Evolutionary conservation across 2,113 vertebrate genomes (phyloP).

Genomic region (Menura novaehollandiae): DNA sequence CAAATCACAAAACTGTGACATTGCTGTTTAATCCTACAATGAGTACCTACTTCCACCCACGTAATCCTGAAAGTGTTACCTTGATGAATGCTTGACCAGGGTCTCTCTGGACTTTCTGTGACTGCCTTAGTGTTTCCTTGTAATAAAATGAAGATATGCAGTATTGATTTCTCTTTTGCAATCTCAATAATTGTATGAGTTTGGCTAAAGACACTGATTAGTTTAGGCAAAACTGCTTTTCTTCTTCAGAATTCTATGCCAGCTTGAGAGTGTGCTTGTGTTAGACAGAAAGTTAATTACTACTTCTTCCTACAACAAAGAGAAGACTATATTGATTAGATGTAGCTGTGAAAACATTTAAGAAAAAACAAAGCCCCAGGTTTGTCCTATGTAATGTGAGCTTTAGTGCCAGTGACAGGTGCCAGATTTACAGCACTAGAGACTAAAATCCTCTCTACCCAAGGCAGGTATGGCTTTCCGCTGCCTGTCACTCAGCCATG

Average conservation of each 20-base stretch:
- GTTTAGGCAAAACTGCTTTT: neutral
- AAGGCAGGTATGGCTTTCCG: neutral
- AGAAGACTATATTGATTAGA: slow-evolving; percentile 32
- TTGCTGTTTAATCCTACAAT: slow-evolving; percentile 23
- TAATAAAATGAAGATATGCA: slow-evolving; percentile 15
- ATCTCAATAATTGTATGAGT: neutral
- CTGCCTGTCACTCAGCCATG: slow-evolving; percentile 17
- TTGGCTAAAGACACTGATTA: neutral
- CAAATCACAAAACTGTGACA: slow-evolving; percentile 52
- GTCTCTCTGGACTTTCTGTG: neutral
- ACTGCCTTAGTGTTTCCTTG: neutral
- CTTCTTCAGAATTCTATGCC: neutral
- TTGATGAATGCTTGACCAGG: slow-evolving; percentile 14
- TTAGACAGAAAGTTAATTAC: slow-evolving; percentile 37
- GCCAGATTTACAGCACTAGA: slow-evolving; percentile 42
- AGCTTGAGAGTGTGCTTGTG: neutral
- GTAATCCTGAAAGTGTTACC: slow-evolving; percentile 19
- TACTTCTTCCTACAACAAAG: slow-evolving; percentile 20
- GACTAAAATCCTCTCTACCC: neutral
- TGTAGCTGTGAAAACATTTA: slow-evolving; percentile 44
- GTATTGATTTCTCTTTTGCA: neutral
- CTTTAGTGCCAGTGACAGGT: slow-evolving; percentile 54
- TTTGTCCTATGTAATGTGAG: slow-evolving; percentile 27
- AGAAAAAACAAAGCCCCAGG: slow-evolving; percentile 9
- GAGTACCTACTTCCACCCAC: neutral